phyloP scores from a whole-genome alignment of 2,797 vertebrate species.

The Poecilia wingei region DNA sequence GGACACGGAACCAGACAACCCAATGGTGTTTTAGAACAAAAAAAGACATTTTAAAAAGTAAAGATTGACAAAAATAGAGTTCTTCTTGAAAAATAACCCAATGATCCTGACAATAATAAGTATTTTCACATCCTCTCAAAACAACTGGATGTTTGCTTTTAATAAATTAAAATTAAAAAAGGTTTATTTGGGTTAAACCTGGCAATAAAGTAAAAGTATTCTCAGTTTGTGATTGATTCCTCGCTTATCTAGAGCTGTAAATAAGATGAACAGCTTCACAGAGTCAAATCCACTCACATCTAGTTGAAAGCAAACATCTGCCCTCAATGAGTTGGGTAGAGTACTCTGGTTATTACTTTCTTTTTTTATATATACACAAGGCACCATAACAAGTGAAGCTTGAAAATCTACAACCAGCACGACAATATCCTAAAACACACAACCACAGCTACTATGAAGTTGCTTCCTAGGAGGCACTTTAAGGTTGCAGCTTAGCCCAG shows the following conservation, averaged over 20 bases:
- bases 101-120: neutral
- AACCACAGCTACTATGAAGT: neutral
- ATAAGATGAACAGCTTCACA: neutral
- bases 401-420: neutral
- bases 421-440: neutral
- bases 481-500: neutral
- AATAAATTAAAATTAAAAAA: too few relatives aligned
- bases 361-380: too few relatives aligned
- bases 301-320: neutral
- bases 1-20: neutral
- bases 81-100: neutral
- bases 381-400: neutral
- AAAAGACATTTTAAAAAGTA: neutral
- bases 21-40: neutral
- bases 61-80: neutral
- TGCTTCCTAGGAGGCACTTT: neutral
- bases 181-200: neutral
- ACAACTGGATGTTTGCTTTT: too few relatives aligned
- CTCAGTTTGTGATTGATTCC: neutral
- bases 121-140: neutral
- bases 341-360: neutral
- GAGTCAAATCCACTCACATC: neutral
- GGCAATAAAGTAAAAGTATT: neutral
- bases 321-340: too few relatives aligned
- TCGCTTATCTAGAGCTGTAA: neutral